Base-by-base conservation (phyloP, 2,113 vertebrate genomes). In the Anser brachyrhynchus region DNA sequence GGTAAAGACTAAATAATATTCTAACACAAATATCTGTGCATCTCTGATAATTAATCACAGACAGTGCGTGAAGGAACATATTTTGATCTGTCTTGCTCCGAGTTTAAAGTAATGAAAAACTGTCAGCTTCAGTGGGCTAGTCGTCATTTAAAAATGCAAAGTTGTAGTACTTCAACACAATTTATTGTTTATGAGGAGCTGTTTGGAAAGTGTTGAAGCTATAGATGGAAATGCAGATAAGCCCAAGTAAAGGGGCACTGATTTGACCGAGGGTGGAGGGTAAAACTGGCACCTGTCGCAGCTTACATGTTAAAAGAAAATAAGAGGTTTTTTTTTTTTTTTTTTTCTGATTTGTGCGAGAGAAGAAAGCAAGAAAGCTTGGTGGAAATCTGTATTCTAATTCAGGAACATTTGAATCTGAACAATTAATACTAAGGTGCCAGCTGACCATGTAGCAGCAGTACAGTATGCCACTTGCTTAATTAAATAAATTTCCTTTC, bases 21-120 rank as follows among this genome's bases (percentile, higher is more conserved):
- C 92, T 87, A 65, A 58, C 73, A 49, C 35, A 90, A 92, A 87
- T 82, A 95, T 90, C 90, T 86, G 57, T 67, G 41, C 39, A 84
- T 94, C 80, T 94, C 92, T 96, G 72, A 93, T 95, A 94, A 97
- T 93, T 93, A 92, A 89, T 80, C 49, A 80, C 78, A 90, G 87
- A 44, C 46, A 86, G 73, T 23, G 9, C 62, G 73, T 67, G 80
- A 80, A 95, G 54, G 26, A 93, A 71, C 46, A 11, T 81, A 82
- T 89, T 97, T 87, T 0, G 0, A 33, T 90, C 29, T 76, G 23
- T 54, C 49, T 87, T 84, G 7, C 21, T 96, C 31, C n/a, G 66
- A 41, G 78, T 90, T 89, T 81, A 89, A 88, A 78, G 49, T 28
- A 65, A 67, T n/a, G 39, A 29, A 94, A 93, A 76, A 44, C 35